Evolutionary conservation across 2,797 vertebrate species (phyloP).

Genomic region (Pangasius djambal): DNA sequence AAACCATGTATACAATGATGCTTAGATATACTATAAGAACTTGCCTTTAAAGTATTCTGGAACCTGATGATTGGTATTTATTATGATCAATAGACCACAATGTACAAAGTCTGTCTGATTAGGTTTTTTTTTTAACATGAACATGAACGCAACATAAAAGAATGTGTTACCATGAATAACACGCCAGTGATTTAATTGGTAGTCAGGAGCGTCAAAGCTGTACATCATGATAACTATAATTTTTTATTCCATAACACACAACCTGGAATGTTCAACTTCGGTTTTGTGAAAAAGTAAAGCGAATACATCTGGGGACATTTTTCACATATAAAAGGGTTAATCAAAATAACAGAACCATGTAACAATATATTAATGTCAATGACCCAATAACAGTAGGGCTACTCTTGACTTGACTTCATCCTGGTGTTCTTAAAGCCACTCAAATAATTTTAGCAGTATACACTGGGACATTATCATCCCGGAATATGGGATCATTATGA

Average conservation of each 20-base stretch:
- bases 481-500: background rate
- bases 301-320: background rate
- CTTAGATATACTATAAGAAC: background rate
- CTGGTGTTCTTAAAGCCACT: background rate
- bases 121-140: background rate
- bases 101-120: background rate
- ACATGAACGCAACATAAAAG: background rate
- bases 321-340: background rate
- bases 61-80: background rate
- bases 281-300: background rate
- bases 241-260: background rate
- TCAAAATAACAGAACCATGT: background rate
- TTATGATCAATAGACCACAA: background rate
- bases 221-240: background rate
- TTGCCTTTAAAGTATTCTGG: background rate
- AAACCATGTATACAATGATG: no score
- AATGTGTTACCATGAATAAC: background rate
- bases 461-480: background rate
- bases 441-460: background rate
- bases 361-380: background rate
- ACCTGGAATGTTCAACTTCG: no score
- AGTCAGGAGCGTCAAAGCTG: background rate
- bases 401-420: background rate
- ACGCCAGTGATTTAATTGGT: background rate
- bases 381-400: background rate